Conservation (phyloP, 2,797 vertebrate genomes). For the Cossypha caffra region DNA sequence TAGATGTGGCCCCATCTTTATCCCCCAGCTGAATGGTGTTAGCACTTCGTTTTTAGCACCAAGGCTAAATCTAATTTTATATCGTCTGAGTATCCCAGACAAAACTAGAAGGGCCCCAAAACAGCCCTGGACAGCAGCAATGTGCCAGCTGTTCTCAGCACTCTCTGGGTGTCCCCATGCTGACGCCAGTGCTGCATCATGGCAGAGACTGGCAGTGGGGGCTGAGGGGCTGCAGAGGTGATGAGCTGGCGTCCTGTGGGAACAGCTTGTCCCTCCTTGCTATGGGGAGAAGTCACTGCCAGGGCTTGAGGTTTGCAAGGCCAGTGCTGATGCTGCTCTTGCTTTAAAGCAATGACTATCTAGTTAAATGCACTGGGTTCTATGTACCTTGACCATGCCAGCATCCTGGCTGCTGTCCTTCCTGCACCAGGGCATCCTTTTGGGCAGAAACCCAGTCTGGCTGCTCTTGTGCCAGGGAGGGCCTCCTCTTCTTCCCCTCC, state of each 20-base stretch:
- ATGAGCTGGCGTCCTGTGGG: fast-evolving
- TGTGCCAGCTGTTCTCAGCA: neutral
- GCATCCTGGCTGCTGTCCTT: neutral
- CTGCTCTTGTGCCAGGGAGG: neutral
- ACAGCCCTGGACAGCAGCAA: neutral
- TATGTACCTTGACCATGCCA: neutral
- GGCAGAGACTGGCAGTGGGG: neutral
- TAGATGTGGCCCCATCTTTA: neutral
- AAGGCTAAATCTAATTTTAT: neutral
- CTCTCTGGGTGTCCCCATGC: neutral
- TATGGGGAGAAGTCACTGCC: neutral
- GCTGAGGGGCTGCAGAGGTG: neutral
- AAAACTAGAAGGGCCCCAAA: neutral
- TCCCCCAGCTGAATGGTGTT: neutral
- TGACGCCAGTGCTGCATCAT: fast-evolving
- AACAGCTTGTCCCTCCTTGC: neutral
- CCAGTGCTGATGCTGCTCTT: neutral
- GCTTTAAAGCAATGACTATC: neutral
- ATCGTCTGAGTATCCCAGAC: neutral
- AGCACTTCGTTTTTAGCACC: neutral
- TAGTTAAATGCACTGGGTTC: neutral
- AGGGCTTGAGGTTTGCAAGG: neutral
- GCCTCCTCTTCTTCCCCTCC: neutral
- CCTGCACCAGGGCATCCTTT: neutral
- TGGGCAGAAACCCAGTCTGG: neutral